Conservation (phyloP, 2,888 invertebrate genomes). For the Ashinkailepas kermadecensis region DNA sequence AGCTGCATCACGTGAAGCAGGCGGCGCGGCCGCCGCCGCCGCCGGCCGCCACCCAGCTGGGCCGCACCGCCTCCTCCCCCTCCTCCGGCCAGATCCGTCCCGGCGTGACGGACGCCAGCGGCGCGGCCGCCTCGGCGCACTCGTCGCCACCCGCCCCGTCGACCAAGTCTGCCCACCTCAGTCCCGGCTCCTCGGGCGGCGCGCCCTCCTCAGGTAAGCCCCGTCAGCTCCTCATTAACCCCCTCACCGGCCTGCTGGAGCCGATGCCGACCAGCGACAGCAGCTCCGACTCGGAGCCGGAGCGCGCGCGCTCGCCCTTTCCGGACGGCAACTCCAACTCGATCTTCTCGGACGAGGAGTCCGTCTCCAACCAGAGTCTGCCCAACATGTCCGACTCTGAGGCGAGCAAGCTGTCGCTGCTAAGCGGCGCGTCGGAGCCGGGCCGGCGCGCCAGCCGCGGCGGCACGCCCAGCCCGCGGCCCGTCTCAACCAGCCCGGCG, state of each 20-base stretch:
- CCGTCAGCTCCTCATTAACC: conserved; percentile 79
- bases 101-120: conserved; percentile 24
- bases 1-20: conserved; percentile 7
- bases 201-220: conserved; percentile 48
- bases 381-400: conserved; percentile 51
- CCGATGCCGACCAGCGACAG: conserved; percentile 60
- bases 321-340: conserved; percentile 28
- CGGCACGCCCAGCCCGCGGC: conserved; percentile 42
- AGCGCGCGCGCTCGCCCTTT: conserved; percentile 27
- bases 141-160: conserved; percentile 44
- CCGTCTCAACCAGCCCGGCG: conserved; percentile 39
- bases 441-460: conserved; percentile 26
- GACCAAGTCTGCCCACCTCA: conserved; percentile 29
- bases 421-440: conserved; percentile 43
- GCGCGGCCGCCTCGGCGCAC: conserved; percentile 30
- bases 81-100: neutral
- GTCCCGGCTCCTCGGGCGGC: conserved; percentile 37
- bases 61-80: neutral
- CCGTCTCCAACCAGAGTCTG: neutral
- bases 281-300: conserved; percentile 52
- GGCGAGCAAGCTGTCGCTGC: conserved; percentile 50
- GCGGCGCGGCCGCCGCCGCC: neutral
- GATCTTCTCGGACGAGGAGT: conserved; percentile 30
- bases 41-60: neutral
- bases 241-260: conserved; percentile 75